A percentile compares a stretch with the other conserved stretches of the same genome.
Conservation (phyloP, 2,113 vertebrate genomes). For the Periophthalmodon schlosseri region DNA sequence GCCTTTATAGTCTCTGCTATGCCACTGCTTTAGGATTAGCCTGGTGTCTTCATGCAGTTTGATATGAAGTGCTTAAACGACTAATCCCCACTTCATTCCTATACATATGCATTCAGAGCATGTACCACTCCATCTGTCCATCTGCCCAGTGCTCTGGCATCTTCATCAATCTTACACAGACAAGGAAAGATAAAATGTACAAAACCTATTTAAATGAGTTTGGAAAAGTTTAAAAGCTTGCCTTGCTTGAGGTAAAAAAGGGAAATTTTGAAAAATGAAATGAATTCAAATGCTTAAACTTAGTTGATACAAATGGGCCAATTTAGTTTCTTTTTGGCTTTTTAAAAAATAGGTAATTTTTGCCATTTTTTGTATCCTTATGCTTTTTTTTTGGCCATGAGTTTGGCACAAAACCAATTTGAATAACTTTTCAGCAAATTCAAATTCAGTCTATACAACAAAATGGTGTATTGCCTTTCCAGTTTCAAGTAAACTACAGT, state of each 20-base stretch:
- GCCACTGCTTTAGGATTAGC: not conserved
- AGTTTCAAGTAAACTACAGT: too few species aligned
- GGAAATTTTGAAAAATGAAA: not conserved
- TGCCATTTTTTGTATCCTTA: too few species aligned
- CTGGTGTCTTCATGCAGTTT: not conserved
- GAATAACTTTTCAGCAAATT: too few species aligned
- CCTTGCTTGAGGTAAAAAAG: not conserved
- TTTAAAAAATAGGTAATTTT: too few species aligned
- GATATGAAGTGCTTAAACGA: not conserved
- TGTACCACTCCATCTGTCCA: constrained; percentile 29
- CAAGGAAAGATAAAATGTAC: not conserved
- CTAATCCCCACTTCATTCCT: not conserved
- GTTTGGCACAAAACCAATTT: too few species aligned
- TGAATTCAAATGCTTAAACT: too few species aligned
- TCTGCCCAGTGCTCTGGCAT: not conserved
- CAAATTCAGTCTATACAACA: too few species aligned
- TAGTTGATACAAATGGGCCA: too few species aligned
- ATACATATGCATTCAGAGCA: constrained; percentile 13
- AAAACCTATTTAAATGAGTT: not conserved
- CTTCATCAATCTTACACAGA: constrained; percentile 17
- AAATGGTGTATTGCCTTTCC: too few species aligned
- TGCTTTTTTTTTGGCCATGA: too few species aligned
- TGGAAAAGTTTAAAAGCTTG: not conserved
- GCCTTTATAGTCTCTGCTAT: not conserved
- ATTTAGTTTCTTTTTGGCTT: too few species aligned